These are phyloP conservation scores for Tenthredo amoena DNA, from an alignment of 2,888 invertebrate species.

Conservation along the genomic window DNA sequence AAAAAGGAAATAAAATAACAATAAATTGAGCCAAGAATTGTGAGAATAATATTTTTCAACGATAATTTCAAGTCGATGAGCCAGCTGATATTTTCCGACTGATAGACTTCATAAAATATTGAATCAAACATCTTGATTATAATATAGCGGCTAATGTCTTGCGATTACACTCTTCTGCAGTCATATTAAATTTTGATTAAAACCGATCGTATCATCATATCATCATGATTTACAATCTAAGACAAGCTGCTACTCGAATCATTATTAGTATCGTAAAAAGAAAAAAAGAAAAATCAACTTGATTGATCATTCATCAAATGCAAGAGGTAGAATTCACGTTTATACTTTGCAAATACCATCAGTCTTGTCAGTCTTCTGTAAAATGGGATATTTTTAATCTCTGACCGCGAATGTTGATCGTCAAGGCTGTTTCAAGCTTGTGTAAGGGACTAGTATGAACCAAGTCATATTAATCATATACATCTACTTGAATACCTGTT, in stretches of 20 bases:
- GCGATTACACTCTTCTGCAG: not conserved
- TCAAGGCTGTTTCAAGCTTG: not conserved
- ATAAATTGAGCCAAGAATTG: not conserved
- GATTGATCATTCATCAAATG: not conserved
- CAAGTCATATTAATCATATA: constrained; percentile 10
- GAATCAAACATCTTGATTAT: not conserved
- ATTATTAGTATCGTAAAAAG: not conserved
- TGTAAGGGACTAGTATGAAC: not conserved
- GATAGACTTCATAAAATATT: not conserved
- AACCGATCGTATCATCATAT: not conserved
- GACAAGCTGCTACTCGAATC: not conserved
- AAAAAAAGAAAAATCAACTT: not conserved
- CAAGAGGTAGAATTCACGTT: not conserved
- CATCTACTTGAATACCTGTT: not conserved
- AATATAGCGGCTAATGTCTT: not conserved
- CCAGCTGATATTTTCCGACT: not conserved
- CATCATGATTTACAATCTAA: not conserved
- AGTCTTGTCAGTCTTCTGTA: not conserved
- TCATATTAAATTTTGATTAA: not conserved
- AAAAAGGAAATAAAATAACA: no score
- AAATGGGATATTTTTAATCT: not conserved
- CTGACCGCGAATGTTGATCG: not conserved
- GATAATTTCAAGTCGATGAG: not conserved
- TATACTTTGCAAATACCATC: not conserved
- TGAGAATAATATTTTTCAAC: not conserved